A percentile compares a stretch with the other conserved stretches of the same genome.
phyloP scores from a whole-genome alignment of 2,888 invertebrate species.

The Hoplodrina ambigua region DNA sequence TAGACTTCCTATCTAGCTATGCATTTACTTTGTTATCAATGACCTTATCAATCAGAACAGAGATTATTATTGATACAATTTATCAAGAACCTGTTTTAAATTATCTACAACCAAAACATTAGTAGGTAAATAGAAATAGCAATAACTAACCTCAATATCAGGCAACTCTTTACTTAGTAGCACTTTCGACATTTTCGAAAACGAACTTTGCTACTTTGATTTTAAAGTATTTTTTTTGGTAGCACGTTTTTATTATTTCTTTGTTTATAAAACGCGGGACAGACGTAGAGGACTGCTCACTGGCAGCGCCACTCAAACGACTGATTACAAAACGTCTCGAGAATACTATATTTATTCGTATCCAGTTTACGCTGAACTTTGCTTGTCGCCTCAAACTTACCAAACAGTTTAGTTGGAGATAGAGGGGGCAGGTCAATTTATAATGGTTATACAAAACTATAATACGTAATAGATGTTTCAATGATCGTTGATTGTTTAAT shows the following conservation, averaged over 20 bases:
- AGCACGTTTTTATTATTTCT: slow-evolving; percentile 26
- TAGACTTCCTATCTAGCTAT: not conserved
- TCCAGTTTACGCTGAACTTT: slow-evolving; percentile 45
- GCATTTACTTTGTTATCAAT: not conserved
- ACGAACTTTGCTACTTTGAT: slow-evolving; percentile 21
- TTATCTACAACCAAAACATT: slow-evolving; percentile 25
- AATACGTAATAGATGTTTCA: slow-evolving; percentile 40
- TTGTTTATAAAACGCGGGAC: slow-evolving; percentile 44
- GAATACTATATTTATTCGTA: slow-evolving; percentile 22
- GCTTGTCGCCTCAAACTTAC: slow-evolving; percentile 10
- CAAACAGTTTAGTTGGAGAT: slow-evolving; percentile 1
- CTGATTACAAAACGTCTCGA: slow-evolving; percentile 68
- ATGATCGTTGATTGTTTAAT: slow-evolving; percentile 1
- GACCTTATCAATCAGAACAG: not conserved
- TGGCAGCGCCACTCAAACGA: slow-evolving; percentile 87
- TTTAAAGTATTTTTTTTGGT: slow-evolving; percentile 27
- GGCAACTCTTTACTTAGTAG: slow-evolving; percentile 93
- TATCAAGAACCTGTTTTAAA: not conserved
- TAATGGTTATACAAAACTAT: not conserved
- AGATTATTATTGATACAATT: not conserved
- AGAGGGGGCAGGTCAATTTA: slow-evolving; percentile 34
- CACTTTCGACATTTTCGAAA: slow-evolving; percentile 84
- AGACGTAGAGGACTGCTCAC: slow-evolving; percentile 86
- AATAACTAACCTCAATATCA: slow-evolving; percentile 94
- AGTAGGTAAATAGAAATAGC: slow-evolving; percentile 29